Base-by-base conservation (phyloP, 1,140 invertebrate species). In the Pseudomyrmex gracilis region DNA sequence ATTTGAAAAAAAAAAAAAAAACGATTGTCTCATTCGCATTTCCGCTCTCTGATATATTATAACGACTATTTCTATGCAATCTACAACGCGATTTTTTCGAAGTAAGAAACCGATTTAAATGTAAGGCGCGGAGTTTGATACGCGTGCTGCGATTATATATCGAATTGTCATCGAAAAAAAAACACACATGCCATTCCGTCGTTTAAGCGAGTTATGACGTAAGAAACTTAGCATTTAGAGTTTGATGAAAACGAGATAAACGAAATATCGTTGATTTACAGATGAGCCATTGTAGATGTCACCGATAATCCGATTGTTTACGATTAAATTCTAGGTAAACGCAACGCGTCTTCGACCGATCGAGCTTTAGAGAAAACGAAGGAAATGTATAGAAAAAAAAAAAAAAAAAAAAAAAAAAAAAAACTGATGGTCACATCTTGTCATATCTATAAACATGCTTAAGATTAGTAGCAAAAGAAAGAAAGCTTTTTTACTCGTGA, bases 381-480 rank as follows among this genome's bases (percentile, higher is more conserved):
- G 34, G 47, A 55, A 55, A 57, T 86, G 84, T 87, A 53, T 82
- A 82, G 58, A 24, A 51, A 34, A 7, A 34, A 34, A 5, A 34
- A 34, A 34, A 34, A 34, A 34, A 34, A 34, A n/a, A 24, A 51
- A 34, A 7, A 34, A 34, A 5, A 34, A 34, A 34, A 34, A 34
- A 34, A 34, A 34, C 34, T 34, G 34, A 34, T 8, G n/a, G 78
- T 78, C 84, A 66, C 87, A 90, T 87, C 76, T 90, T 86, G 89
- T 90, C 91, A 90, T 91, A 92, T 90, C 90, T 92, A 87, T 88
- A 90, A 34, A 92, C 74, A 82, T 90, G 92, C 92, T 93, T 92
- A 90, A 84, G 13, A 85, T 83, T 92, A 90, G 88, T 70, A 80
- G 73, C 85, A 82, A 85, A 49, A 73, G 34, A 34, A 51, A 85